Conservation (phyloP, 2,797 vertebrate genomes). For the Pagetopsis macropterus region DNA sequence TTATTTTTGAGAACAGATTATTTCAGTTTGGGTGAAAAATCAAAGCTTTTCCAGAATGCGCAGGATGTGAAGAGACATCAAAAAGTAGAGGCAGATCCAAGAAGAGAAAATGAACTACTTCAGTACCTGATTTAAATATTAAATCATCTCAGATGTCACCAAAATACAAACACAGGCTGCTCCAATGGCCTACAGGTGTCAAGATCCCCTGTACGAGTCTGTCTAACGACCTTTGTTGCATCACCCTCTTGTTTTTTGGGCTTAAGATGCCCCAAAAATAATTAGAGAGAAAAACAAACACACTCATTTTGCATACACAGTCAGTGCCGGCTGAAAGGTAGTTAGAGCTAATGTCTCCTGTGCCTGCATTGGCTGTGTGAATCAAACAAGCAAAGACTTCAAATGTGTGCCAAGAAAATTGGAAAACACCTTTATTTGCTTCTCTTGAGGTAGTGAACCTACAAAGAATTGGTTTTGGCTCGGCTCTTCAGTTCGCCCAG, state of each 20-base stretch:
- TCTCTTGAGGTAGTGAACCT: background rate
- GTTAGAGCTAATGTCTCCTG: background rate
- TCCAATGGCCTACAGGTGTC: background rate
- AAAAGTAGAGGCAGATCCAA: background rate
- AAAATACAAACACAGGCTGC: background rate
- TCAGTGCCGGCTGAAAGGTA: background rate
- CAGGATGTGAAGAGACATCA: background rate
- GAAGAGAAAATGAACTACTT: background rate
- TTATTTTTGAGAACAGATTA: background rate
- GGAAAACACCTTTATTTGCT: slow-evolving; percentile 6
- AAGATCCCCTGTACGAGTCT: background rate
- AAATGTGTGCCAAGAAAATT: slow-evolving; percentile 6
- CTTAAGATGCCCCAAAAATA: background rate
- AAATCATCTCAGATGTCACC: background rate
- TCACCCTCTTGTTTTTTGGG: background rate
- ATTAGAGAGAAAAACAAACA: background rate
- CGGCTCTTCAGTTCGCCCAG: background rate
- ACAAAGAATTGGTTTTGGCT: slow-evolving; percentile 3
- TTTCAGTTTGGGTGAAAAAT: slow-evolving; percentile 1
- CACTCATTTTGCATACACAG: background rate
- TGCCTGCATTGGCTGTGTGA: background rate
- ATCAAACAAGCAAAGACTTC: slow-evolving; percentile 12
- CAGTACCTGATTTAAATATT: background rate
- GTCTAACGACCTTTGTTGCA: background rate
- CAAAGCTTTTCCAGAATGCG: background rate